Percentiles rank a stretch among this genome's conserved stretches.
These are phyloP conservation scores for Rhinophrynus dorsalis DNA, from an alignment of 2,797 vertebrate genomes.

Conservation along the genomic window DNA sequence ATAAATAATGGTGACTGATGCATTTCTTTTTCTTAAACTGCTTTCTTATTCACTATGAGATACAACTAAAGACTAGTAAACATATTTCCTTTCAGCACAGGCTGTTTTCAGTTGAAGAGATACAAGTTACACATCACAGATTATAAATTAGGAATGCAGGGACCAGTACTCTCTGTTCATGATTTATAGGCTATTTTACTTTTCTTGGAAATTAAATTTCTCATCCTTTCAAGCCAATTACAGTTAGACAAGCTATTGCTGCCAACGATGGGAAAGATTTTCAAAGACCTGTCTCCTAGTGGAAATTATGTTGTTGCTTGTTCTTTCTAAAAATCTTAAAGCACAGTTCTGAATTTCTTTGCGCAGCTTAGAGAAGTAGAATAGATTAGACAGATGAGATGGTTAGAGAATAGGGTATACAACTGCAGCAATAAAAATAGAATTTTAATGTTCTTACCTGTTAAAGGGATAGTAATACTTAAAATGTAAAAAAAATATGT, in stretches of 20 bases:
- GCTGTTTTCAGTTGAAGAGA: not conserved
- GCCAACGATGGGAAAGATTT: not conserved
- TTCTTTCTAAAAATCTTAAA: not conserved
- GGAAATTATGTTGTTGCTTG: not conserved
- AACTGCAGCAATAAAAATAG: too few relatives aligned
- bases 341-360: not conserved
- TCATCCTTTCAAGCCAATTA: constrained; percentile 13
- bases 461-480: too few relatives aligned
- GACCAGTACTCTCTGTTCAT: not conserved
- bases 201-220: constrained; percentile 4
- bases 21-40: not conserved
- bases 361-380: not conserved
- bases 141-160: constrained; percentile 9
- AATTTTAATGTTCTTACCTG: too few relatives aligned
- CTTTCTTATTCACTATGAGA: not conserved
- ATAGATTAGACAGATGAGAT: too few relatives aligned
- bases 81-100: not conserved
- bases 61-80: not conserved
- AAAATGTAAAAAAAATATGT: too few relatives aligned
- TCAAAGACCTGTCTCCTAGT: not conserved
- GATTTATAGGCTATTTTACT: constrained; percentile 1
- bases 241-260: not conserved
- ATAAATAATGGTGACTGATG: too few relatives aligned
- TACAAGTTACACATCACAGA: not conserved
- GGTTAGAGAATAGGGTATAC: too few relatives aligned